phyloP scores from a whole-genome alignment of 1,140 invertebrate species.

The Ephestia elutella region DNA sequence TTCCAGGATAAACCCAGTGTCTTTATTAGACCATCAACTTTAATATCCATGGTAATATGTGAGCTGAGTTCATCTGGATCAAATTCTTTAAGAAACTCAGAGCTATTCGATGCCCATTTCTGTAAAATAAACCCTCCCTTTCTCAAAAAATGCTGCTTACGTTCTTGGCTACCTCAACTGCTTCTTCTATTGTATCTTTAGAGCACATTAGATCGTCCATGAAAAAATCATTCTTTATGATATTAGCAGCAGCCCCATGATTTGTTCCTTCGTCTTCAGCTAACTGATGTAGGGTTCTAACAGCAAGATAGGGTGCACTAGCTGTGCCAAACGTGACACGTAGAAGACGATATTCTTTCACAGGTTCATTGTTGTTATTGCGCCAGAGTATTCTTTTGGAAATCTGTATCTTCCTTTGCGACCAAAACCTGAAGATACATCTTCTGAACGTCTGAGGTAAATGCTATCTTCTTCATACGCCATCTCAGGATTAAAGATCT shows the following conservation, averaged over 20 bases:
- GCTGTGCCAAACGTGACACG: conserved; percentile 40
- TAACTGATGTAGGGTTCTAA: conserved; percentile 32
- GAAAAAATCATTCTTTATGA: conserved; percentile 32
- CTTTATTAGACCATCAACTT: conserved; percentile 21
- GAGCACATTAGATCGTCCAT: conserved; percentile 29
- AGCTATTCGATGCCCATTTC: conserved; percentile 36
- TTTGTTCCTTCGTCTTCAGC: conserved; percentile 25
- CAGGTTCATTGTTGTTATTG: conserved; percentile 1
- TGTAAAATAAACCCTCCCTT: conserved; percentile 32
- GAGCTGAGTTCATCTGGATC: conserved; percentile 12
- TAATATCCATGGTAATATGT: conserved; percentile 14
- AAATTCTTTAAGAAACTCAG: conserved; percentile 19
- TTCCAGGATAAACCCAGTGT: conserved; percentile 30
- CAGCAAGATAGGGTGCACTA: conserved; percentile 24
- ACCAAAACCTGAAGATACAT: conserved; percentile 57
- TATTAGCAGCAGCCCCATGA: conserved; percentile 15
- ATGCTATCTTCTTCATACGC: conserved; percentile 41
- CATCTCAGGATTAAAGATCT: conserved; percentile 57
- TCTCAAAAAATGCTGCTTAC: conserved; percentile 26
- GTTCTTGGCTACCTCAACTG: neutral
- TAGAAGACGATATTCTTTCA: conserved; percentile 22
- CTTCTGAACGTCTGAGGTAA: conserved; percentile 55
- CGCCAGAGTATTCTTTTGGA: conserved; percentile 65
- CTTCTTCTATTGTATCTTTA: neutral
- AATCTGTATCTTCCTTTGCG: conserved; percentile 33